A percentile compares a stretch with the other conserved stretches of the same genome.
phyloP scores from a whole-genome alignment of 2,888 invertebrate genomes.

The Cephus nigrinus region DNA sequence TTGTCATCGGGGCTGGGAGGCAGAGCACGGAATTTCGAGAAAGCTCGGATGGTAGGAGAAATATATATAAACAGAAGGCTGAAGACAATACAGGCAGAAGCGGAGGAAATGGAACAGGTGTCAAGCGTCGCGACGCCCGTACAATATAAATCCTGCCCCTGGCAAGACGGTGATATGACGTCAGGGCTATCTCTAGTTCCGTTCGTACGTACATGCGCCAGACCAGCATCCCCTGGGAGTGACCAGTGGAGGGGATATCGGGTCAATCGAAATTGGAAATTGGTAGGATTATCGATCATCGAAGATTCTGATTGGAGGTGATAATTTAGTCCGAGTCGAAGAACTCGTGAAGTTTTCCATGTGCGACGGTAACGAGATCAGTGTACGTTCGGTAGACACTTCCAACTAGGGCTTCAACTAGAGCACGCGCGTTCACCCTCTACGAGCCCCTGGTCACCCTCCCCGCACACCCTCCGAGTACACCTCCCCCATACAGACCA shows the following conservation, averaged over 20 bases:
- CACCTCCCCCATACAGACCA: constrained; percentile 14
- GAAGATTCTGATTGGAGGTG: background rate
- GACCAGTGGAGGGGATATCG: background rate
- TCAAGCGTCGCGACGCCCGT: background rate
- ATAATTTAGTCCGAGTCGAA: background rate
- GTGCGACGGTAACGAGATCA: constrained; percentile 52
- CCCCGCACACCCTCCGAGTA: constrained; percentile 21
- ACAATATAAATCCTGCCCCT: background rate
- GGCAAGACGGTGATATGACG: background rate
- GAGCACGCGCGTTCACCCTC: constrained; percentile 40
- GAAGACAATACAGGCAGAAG: background rate
- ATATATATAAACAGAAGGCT: background rate
- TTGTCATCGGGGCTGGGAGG: background rate
- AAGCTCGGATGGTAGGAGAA: background rate
- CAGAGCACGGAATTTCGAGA: background rate
- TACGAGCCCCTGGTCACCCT: constrained; percentile 21
- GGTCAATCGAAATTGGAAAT: background rate
- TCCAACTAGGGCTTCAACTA: constrained; percentile 57
- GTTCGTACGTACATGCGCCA: background rate
- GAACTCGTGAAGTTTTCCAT: constrained; percentile 8
- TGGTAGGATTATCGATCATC: background rate
- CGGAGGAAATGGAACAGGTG: background rate
- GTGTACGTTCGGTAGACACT: constrained; percentile 40
- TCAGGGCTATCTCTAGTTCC: background rate
- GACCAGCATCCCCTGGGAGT: background rate